phyloP scores from a whole-genome alignment of 2,113 vertebrate genomes.

The Zosterops pallidus region DNA sequence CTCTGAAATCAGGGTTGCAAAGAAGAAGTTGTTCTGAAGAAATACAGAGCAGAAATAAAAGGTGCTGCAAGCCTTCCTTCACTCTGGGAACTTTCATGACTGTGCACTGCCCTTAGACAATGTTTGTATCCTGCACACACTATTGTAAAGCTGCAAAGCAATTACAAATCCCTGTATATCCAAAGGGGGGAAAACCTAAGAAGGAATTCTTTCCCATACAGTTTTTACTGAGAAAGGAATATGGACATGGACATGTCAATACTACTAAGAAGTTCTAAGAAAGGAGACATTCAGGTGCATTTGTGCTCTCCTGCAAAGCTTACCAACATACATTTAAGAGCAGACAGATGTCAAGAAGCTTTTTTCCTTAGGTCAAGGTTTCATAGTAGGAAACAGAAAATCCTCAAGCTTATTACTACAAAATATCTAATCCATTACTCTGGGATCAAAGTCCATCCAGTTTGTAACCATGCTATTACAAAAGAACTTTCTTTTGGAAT shows the following conservation, averaged over 20 bases:
- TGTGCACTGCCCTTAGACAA: fast-evolving
- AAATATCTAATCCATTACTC: neutral
- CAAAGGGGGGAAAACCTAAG: fast-evolving
- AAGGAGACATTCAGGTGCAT: neutral
- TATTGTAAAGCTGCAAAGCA: neutral
- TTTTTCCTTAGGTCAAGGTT: neutral
- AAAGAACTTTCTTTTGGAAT: neutral
- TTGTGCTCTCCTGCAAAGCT: neutral
- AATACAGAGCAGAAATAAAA: neutral
- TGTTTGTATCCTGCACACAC: neutral
- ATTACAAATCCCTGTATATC: neutral
- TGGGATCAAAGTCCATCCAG: neutral
- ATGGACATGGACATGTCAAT: neutral
- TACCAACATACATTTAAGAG: neutral
- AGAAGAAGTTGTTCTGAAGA: neutral
- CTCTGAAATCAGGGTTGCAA: neutral
- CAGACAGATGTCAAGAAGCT: neutral
- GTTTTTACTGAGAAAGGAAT: neutral
- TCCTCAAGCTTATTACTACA: neutral
- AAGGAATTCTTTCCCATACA: neutral
- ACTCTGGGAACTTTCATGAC: neutral
- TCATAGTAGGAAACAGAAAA: neutral
- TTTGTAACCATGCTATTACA: neutral
- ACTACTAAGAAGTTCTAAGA: neutral
- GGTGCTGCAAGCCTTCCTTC: neutral